Evolutionary conservation across 2,888 invertebrate genomes (phyloP).

Genomic region (Labia minor): DNA sequence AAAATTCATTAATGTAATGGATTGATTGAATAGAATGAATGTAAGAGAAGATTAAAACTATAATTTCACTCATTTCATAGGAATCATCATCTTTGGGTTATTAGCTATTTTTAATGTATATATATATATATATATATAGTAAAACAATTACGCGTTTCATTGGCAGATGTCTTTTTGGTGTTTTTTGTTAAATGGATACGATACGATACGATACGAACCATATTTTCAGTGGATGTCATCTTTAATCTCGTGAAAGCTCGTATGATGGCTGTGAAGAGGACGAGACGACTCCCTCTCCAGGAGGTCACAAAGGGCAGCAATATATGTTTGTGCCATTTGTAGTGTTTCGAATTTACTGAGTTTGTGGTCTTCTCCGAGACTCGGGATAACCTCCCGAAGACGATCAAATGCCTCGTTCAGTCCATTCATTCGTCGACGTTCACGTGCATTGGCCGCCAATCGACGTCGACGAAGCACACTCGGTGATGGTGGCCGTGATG

Average conservation of each 20-base stretch:
- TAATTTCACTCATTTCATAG: too few relatives aligned
- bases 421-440: slow-evolving; percentile 63
- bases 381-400: slow-evolving; percentile 58
- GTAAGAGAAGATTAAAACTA: too few relatives aligned
- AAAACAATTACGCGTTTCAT: too few relatives aligned
- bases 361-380: slow-evolving; percentile 56
- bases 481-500: slow-evolving; percentile 41
- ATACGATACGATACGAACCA: neutral
- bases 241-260: neutral
- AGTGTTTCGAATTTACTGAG: slow-evolving; percentile 65
- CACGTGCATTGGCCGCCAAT: slow-evolving; percentile 61
- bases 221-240: neutral
- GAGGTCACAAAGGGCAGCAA: slow-evolving; percentile 55
- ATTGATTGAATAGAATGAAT: too few relatives aligned
- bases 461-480: slow-evolving; percentile 48
- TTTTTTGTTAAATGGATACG: too few relatives aligned
- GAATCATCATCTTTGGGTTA: neutral
- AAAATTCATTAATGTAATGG: too few relatives aligned
- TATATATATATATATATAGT: too few relatives aligned
- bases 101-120: too few relatives aligned
- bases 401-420: slow-evolving; percentile 63
- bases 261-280: neutral
- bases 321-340: slow-evolving; percentile 69
- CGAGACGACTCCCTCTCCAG: slow-evolving; percentile 36
- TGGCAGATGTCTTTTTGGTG: too few relatives aligned